Evolutionary conservation across 2,888 invertebrate genomes (phyloP).

Genomic region (Erannis defoliaria): DNA sequence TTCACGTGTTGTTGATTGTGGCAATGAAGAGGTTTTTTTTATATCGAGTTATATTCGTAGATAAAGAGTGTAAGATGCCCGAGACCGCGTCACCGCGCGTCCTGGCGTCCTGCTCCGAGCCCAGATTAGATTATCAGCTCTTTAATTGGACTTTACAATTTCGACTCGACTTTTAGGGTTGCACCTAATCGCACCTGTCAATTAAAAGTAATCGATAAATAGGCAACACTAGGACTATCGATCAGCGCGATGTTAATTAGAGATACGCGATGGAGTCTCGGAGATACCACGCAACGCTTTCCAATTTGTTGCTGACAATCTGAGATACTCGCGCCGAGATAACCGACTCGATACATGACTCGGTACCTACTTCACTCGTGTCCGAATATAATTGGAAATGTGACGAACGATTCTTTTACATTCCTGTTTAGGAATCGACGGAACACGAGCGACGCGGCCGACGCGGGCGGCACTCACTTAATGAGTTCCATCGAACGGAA

Average conservation of each 20-base stretch:
- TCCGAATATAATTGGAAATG: constrained; percentile 22
- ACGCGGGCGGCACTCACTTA: constrained; percentile 6
- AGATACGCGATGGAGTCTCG: constrained; percentile 58
- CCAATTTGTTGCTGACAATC: constrained; percentile 49
- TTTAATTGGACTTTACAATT: constrained; percentile 49
- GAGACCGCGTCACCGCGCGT: not conserved
- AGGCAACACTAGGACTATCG: constrained; percentile 55
- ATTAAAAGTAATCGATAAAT: constrained; percentile 59
- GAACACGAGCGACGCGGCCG: constrained; percentile 12
- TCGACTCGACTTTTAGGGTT: constrained; percentile 45
- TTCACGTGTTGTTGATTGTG: too few relatives aligned
- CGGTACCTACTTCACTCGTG: not conserved
- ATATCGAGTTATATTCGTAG: not conserved
- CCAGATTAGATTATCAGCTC: constrained; percentile 45
- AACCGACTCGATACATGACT: constrained; percentile 23
- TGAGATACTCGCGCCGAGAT: constrained; percentile 50
- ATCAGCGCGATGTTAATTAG: constrained; percentile 74
- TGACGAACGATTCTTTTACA: constrained; percentile 11
- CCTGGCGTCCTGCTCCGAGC: not conserved
- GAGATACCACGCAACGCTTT: constrained; percentile 43
- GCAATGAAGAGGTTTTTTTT: too few relatives aligned
- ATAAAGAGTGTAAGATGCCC: constrained; percentile 6
- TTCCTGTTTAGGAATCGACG: constrained; percentile 16
- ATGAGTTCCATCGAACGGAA: constrained; percentile 20
- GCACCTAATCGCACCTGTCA: constrained; percentile 62